These are phyloP conservation scores for Drosophila asahinai DNA, from an alignment of 1,140 invertebrate genomes.

Conservation along the genomic window DNA sequence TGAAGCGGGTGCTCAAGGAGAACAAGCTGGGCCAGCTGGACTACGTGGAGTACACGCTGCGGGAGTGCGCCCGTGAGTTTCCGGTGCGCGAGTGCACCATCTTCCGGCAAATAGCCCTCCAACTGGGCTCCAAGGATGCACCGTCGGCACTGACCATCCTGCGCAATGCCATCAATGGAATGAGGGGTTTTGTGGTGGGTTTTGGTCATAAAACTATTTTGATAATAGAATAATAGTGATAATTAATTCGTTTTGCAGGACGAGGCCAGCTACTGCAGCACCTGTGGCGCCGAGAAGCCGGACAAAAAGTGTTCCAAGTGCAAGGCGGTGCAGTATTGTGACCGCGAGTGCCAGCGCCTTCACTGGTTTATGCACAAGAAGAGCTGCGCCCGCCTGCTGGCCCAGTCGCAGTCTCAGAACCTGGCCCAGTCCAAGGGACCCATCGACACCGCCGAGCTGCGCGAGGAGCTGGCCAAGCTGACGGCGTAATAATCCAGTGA, in stretches of 20 bases:
- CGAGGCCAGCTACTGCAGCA: constrained; percentile 91
- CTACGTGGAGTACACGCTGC: constrained; percentile 92
- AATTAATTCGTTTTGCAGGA: constrained; percentile 85
- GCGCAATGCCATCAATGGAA: constrained; percentile 95
- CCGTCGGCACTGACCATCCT: constrained; percentile 91
- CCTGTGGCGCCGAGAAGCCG: constrained; percentile 95
- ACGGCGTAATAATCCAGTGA: constrained; percentile 51
- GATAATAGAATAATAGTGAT: too few relatives aligned
- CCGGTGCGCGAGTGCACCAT: constrained; percentile 94
- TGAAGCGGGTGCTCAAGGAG: constrained; percentile 91
- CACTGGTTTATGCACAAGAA: constrained; percentile 99
- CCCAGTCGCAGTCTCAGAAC: constrained; percentile 42
- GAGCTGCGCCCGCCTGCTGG: constrained; percentile 88
- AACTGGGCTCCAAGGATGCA: constrained; percentile 89
- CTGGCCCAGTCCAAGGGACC: constrained; percentile 43
- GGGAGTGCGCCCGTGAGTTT: constrained; percentile 94
- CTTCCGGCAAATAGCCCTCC: constrained; percentile 93
- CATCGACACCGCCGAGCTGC: constrained; percentile 73
- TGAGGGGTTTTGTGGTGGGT: constrained; percentile 88
- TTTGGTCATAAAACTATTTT: too few relatives aligned
- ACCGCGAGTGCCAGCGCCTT: constrained; percentile 96
- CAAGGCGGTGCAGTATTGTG: constrained; percentile 97
- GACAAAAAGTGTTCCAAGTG: constrained; percentile 98
- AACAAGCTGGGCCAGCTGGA: constrained; percentile 91
- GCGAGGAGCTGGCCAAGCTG: constrained; percentile 72